Evolutionary conservation across 2,113 vertebrate genomes (phyloP), one percentile per base, ranked within the genome.

Genomic region (Megaptera novaeangliae): DNA sequence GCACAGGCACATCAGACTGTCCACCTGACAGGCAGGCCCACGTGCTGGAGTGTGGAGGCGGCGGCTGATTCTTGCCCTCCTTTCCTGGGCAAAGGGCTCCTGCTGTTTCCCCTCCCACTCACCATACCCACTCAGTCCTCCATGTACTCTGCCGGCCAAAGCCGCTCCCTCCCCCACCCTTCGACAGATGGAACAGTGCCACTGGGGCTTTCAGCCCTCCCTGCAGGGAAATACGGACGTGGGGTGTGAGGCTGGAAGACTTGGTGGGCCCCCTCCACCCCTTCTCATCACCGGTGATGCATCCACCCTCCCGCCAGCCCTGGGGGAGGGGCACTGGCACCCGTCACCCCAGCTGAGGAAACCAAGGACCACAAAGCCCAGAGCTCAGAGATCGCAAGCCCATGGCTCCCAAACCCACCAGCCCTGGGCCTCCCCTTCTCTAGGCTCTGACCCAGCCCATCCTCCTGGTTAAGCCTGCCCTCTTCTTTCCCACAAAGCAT

Each of bases 1-100:
- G 75, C 5, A 34, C 3, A 1, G 0, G 0, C 0, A 3, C 31
- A 4, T 23, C 4, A 3, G 20, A 46, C 1, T 0, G 4, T 9
- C 8, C 23, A 0, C 11, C 36, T 44, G 31, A 41, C 34, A 8
- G 18, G 34, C 15, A 39, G 14, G 41, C 23, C 61, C 9, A 5
- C 7, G 2, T 2, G 0, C 3, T 11, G 61, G 34, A 1, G 1
- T 20, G 39, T 8, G 61, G 61, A 29, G 13, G 15, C 1, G 31
- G 20, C 3, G 8, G 49, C 36, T 14, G 31, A 52, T 34, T 75
- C 81, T 49, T 36, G 36, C 14, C 78, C 55, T 18, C 46, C 59
- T 69, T 61, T 27, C 36, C 52, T 0, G 1, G 55, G 78, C 36
- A 81, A 52, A 71, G 29, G 29, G 25, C 27, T 74, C 57, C 92